These are phyloP conservation scores for Hedya salicella DNA, from an alignment of 2,888 invertebrate genomes.

Conservation along the genomic window DNA sequence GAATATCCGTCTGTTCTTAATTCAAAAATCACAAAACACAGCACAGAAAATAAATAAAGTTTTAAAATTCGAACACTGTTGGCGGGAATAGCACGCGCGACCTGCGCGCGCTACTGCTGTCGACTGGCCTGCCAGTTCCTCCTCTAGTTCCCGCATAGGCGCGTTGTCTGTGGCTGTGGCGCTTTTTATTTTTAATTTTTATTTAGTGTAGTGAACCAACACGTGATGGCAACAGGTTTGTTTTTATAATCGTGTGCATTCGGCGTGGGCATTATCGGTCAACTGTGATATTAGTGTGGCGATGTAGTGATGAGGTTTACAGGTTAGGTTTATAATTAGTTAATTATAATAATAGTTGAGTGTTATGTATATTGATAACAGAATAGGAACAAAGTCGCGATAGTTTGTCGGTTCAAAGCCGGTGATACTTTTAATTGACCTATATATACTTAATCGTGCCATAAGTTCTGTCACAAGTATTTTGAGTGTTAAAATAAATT, in stretches of 20 bases:
- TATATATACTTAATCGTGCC: too few species aligned
- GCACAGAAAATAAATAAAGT: conserved; percentile 46
- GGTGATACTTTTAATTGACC: neutral
- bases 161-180: conserved; percentile 42
- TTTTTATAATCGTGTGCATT: conserved; percentile 38
- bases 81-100: conserved; percentile 56
- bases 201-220: conserved; percentile 41
- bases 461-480: too few species aligned
- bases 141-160: conserved; percentile 41
- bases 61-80: conserved; percentile 47
- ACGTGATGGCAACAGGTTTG: conserved; percentile 45
- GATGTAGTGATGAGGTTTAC: conserved; percentile 14
- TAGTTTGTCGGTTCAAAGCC: conserved; percentile 18
- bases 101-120: conserved; percentile 59
- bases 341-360: neutral
- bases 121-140: conserved; percentile 58
- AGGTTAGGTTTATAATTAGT: conserved; percentile 25
- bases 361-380: conserved; percentile 4
- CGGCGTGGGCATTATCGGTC: conserved; percentile 38
- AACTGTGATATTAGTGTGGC: conserved; percentile 25
- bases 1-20: conserved; percentile 32
- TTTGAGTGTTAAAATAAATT: too few species aligned
- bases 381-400: conserved; percentile 12
- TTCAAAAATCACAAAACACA: conserved; percentile 45
- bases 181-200: conserved; percentile 40